Base-by-base conservation (phyloP, 2,113 vertebrate species). In the Cebidichthys violaceus region DNA sequence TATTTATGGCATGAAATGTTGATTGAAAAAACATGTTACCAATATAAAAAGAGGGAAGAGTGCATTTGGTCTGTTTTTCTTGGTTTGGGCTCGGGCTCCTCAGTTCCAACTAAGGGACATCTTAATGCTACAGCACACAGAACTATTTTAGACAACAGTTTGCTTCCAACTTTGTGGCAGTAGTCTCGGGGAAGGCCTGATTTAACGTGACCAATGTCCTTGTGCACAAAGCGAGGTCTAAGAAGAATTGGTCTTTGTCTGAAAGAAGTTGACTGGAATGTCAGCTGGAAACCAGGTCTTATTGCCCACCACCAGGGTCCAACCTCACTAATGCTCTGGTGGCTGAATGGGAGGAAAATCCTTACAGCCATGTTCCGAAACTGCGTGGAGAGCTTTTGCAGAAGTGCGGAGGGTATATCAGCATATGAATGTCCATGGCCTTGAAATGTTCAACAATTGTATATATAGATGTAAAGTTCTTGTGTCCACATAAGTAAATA, bases 1-100 rank as follows among this genome's bases (percentile, higher is more conserved):
- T 39, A 79, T 47, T 54, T 55, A 79, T 64, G 61, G 6, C 17
- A 43, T 35, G 41, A 70, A 24, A 57, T 27, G 62, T 45, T n/a
- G 14, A 65, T 59, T 3, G 9, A 77, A 70, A 77, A 64, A 57
- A 62, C 14, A 73, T 77, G 68, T 69, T 22, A 20, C 15, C n/a
- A 55, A 61, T 13, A 61, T 39, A 18, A 6, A 57, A 10, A 35
- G 69, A 29, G 6, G 43, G 66, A 52, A 6, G 33, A 59, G 18
- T 20, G 22, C 17, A 37, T 45, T 66, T 33, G 11, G 35, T 41
- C 14, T 20, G 31, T 52, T 54, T 18, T 35, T 60, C 11, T 50
- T 59, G 5, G 1, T 73, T 66, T 55, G 11, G 22, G 3, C 14
- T 59, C n/a, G 1, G 9, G 9, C 39, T 9, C 11, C 6, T 65